Evolutionary conservation across 2,888 invertebrate genomes (phyloP).

Genomic region (Metalampra italica): DNA sequence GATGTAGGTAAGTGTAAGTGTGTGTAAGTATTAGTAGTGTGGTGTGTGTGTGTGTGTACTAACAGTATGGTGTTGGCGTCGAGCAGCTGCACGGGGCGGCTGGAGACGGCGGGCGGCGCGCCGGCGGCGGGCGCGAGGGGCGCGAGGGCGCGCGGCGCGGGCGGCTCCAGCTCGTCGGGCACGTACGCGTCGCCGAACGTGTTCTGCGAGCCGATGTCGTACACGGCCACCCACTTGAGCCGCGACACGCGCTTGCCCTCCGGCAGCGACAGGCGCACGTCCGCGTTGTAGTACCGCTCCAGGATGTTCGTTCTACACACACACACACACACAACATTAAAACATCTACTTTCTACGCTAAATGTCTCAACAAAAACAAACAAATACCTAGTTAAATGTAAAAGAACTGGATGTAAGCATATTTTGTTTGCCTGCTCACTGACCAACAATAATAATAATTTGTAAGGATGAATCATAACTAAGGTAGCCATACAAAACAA

Average conservation of each 20-base stretch:
- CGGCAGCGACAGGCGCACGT: slow-evolving; percentile 88
- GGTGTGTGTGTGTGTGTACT: slow-evolving; percentile 14
- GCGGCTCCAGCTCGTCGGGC: slow-evolving; percentile 94
- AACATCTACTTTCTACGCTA: too few species aligned
- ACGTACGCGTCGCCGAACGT: slow-evolving; percentile 94
- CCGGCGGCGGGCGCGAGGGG: slow-evolving; percentile 40
- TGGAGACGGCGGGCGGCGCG: slow-evolving; percentile 76
- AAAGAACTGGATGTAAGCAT: too few species aligned
- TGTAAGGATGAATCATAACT: too few species aligned
- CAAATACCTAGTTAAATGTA: too few species aligned
- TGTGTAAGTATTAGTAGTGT: background rate
- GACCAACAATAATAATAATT: too few species aligned
- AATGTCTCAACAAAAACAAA: too few species aligned
- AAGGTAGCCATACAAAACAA: too few species aligned
- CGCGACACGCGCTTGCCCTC: slow-evolving; percentile 92
- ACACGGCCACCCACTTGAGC: slow-evolving; percentile 93
- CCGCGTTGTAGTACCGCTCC: slow-evolving; percentile 90
- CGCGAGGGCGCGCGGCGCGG: slow-evolving; percentile 80
- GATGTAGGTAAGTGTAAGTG: background rate
- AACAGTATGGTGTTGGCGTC: slow-evolving; percentile 87
- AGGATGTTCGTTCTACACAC: slow-evolving; percentile 86
- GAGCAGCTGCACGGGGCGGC: slow-evolving; percentile 84
- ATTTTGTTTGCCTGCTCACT: too few species aligned
- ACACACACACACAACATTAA: slow-evolving; percentile 24
- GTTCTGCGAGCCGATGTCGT: slow-evolving; percentile 91